phyloP scores from a whole-genome alignment of 2,888 invertebrate genomes.

The Hydriomena furcata region DNA sequence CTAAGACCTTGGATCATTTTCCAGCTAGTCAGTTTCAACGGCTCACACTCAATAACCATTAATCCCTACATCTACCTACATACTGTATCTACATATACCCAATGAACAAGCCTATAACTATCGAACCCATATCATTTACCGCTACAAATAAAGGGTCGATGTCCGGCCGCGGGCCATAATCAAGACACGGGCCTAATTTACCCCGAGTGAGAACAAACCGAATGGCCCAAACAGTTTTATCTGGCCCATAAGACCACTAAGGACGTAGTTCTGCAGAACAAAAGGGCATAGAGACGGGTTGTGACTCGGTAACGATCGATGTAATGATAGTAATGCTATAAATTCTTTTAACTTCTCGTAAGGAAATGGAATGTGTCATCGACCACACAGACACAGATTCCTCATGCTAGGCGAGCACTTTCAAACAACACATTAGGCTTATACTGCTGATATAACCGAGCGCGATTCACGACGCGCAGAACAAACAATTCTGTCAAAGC shows the following conservation, averaged over 20 bases:
- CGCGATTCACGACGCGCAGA: too few relatives aligned
- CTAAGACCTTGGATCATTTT: not conserved
- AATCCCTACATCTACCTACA: not conserved
- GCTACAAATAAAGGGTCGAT: slow-evolving; percentile 47
- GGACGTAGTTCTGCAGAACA: slow-evolving; percentile 71
- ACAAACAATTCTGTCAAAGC: too few relatives aligned
- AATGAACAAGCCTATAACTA: slow-evolving; percentile 31
- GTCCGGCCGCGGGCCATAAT: slow-evolving; percentile 46
- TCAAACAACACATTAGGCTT: too few relatives aligned
- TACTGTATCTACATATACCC: not conserved
- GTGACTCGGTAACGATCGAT: not conserved
- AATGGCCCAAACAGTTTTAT: slow-evolving; percentile 52
- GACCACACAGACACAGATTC: too few relatives aligned
- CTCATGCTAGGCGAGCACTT: too few relatives aligned
- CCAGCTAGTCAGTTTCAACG: not conserved
- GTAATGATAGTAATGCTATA: not conserved
- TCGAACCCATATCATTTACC: slow-evolving; percentile 34
- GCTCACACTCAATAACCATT: slow-evolving; percentile 1
- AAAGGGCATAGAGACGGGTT: slow-evolving; percentile 42
- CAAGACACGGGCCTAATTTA: slow-evolving; percentile 59
- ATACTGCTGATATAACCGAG: too few relatives aligned
- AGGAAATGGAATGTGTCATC: not conserved
- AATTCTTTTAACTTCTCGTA: not conserved
- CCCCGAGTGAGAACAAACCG: slow-evolving; percentile 42
- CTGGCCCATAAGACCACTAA: slow-evolving; percentile 67